These are phyloP conservation scores for Fragum sueziense DNA, from an alignment of 2,888 invertebrate genomes.

Conservation along the genomic window DNA sequence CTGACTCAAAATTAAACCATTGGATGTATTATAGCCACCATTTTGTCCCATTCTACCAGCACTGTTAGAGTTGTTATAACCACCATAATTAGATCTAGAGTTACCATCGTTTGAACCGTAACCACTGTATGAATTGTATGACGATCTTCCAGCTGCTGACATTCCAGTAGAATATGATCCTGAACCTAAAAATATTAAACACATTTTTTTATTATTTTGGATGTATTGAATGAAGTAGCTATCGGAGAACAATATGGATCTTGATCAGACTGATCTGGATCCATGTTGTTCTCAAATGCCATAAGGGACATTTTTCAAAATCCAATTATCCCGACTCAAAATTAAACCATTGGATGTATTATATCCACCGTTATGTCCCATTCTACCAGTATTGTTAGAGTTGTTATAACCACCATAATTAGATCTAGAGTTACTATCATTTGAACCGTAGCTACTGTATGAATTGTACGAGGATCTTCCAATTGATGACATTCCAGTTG, in stretches of 20 bases:
- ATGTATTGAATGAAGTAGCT: too few species aligned
- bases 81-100: too few species aligned
- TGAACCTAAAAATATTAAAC: too few species aligned
- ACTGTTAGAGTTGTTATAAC: neutral
- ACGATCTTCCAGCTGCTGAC: conserved; percentile 23
- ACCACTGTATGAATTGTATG: conserved; percentile 32
- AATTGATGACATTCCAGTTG: neutral
- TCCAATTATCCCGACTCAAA: too few species aligned
- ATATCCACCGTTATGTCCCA: neutral
- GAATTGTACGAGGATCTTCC: neutral
- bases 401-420: neutral
- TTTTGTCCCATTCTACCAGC: neutral
- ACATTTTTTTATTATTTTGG: too few species aligned
- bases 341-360: neutral
- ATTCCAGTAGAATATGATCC: conserved; percentile 8
- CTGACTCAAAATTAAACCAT: too few species aligned
- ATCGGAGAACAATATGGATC: too few species aligned
- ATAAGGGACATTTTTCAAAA: too few species aligned
- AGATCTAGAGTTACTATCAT: neutral
- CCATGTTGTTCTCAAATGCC: too few species aligned
- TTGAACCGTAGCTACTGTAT: neutral
- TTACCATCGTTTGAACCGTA: conserved; percentile 20
- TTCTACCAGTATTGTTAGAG: neutral
- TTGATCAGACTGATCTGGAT: too few species aligned
- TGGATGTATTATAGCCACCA: neutral